phyloP scores from a whole-genome alignment of 2,113 vertebrate genomes.

The Dipodomys ordii region DNA sequence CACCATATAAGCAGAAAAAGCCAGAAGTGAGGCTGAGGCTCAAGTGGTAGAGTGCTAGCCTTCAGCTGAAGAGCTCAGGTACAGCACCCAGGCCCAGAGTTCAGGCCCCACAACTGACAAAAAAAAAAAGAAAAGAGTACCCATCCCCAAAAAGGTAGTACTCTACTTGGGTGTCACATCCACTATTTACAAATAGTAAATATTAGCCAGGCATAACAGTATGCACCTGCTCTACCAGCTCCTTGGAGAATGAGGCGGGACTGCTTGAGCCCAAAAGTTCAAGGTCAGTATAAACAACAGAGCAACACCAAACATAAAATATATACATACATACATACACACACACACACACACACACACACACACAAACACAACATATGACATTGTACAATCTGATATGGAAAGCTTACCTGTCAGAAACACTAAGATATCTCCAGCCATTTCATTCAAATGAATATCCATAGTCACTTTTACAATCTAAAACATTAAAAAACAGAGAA shows the following conservation, averaged over 20 bases:
- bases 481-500: conserved; percentile 66
- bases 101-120: too few relatives aligned
- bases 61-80: too few relatives aligned
- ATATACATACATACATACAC: background rate
- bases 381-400: conserved; percentile 46
- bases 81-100: too few relatives aligned
- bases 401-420: conserved; percentile 94
- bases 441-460: conserved; percentile 94
- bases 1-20: too few relatives aligned
- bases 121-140: background rate
- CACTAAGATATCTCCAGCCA: conserved; percentile 95
- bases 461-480: conserved; percentile 95
- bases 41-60: too few relatives aligned
- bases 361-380: too few relatives aligned
- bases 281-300: background rate
- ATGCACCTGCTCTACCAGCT: background rate
- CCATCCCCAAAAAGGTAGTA: background rate
- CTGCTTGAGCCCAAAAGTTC: background rate
- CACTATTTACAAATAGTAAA: background rate
- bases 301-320: background rate
- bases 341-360: too few relatives aligned
- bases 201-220: background rate
- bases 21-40: too few relatives aligned
- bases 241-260: background rate
- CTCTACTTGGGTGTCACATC: background rate